Conservation (phyloP, 2,113 vertebrate species). For the Chloropsis cyanopogon region DNA sequence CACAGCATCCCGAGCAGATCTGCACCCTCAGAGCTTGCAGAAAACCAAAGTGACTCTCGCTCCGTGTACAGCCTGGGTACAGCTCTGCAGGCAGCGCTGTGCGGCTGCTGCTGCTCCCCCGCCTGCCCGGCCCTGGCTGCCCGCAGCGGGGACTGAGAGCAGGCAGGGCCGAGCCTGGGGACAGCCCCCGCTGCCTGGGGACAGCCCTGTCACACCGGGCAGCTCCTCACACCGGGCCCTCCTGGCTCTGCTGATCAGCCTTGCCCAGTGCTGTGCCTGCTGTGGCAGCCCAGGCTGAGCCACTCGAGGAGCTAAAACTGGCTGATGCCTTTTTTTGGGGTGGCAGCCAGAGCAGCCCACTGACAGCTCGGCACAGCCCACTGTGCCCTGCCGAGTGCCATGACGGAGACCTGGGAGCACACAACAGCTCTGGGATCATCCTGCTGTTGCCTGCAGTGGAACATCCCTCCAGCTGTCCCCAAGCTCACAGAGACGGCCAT, state of each 20-base stretch:
- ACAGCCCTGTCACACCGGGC: fast-evolving
- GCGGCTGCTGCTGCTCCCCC: background rate
- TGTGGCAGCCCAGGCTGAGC: background rate
- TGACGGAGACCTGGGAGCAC: background rate
- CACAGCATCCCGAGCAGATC: background rate
- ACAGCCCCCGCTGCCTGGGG: background rate
- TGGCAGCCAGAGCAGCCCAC: background rate
- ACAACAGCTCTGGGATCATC: background rate
- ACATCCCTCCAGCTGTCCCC: background rate
- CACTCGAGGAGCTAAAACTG: background rate
- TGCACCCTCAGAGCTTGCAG: background rate
- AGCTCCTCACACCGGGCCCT: fast-evolving
- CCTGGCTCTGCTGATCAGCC: background rate
- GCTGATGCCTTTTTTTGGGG: background rate
- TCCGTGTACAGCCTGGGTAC: fast-evolving
- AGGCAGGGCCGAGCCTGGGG: background rate
- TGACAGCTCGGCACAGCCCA: background rate
- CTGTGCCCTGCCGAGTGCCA: fast-evolving
- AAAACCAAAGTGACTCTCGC: fast-evolving
- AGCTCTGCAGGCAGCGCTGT: background rate
- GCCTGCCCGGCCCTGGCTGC: background rate
- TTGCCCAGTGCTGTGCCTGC: background rate
- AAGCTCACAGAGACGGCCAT: background rate
- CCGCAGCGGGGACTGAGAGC: background rate
- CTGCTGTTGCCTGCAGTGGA: background rate